Evolutionary conservation across 2,113 vertebrate species (phyloP).

Genomic region (Atrichornis clamosus): DNA sequence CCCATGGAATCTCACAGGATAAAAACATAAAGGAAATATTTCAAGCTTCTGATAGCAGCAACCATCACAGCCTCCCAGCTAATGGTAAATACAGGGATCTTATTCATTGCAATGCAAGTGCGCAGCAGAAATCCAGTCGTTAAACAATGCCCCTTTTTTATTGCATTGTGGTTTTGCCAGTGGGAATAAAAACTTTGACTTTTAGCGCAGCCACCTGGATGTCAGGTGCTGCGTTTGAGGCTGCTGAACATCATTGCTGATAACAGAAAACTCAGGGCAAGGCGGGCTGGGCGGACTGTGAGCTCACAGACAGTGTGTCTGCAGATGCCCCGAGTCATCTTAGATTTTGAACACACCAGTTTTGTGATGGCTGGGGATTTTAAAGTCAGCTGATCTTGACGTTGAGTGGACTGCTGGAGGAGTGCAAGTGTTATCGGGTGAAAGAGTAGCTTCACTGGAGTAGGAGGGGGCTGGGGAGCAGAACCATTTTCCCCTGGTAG

Average conservation of each 20-base stretch:
- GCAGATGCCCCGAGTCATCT: not conserved
- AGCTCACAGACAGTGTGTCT: not conserved
- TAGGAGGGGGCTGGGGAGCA: not conserved
- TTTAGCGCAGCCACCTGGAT: not conserved
- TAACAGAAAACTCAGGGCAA: not conserved
- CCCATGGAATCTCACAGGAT: conserved; percentile 31
- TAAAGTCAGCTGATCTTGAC: not conserved
- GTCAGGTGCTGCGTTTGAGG: not conserved
- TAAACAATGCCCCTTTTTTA: not conserved
- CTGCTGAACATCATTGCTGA: not conserved
- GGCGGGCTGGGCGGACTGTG: not conserved
- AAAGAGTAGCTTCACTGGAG: not conserved
- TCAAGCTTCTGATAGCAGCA: conserved; percentile 4
- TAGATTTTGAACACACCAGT: not conserved
- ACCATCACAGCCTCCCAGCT: not conserved
- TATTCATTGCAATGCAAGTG: not conserved
- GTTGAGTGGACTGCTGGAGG: not conserved
- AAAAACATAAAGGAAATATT: conserved; percentile 57
- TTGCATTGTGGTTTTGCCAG: not conserved
- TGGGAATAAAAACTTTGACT: not conserved
- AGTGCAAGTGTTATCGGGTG: not conserved
- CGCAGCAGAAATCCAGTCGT: not conserved
- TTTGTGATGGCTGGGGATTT: not conserved
- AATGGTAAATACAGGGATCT: not conserved
- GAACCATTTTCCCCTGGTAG: too few relatives aligned